phyloP scores from a whole-genome alignment of 2,113 vertebrate genomes.

The Lophura nycthemera region DNA sequence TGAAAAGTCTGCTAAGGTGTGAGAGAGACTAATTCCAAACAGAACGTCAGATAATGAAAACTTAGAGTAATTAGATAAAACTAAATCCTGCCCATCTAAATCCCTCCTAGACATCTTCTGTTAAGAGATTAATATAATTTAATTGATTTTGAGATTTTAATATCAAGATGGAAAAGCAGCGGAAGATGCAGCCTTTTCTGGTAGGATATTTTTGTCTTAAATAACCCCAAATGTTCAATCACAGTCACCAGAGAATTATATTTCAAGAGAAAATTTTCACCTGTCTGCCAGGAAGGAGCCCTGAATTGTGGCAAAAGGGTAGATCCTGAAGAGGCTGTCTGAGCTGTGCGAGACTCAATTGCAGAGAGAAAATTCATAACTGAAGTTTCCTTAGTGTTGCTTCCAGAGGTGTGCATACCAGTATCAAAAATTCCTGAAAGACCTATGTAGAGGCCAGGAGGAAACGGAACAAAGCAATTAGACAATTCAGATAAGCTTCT shows the following conservation, averaged over 20 bases:
- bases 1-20: neutral
- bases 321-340: conserved; percentile 92
- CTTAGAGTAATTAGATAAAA: neutral
- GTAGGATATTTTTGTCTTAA: neutral
- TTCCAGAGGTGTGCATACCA: conserved; percentile 82
- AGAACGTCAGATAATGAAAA: neutral
- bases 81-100: neutral
- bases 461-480: conserved; percentile 41
- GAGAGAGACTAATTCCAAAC: neutral
- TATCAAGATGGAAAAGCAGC: neutral
- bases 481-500: neutral
- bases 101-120: neutral
- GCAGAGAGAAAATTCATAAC: conserved; percentile 96
- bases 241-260: neutral
- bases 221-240: neutral
- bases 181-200: neutral
- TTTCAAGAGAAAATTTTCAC: conserved; percentile 73
- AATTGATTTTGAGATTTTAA: neutral
- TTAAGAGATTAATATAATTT: neutral
- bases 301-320: conserved; percentile 93
- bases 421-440: conserved; percentile 89
- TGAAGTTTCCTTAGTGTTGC: conserved; percentile 92
- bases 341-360: conserved; percentile 90
- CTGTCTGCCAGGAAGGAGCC: conserved; percentile 93
- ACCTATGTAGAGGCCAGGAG: conserved; percentile 61